Conservation (phyloP, 2,888 invertebrate species). For the Lacanobia oleracea region DNA sequence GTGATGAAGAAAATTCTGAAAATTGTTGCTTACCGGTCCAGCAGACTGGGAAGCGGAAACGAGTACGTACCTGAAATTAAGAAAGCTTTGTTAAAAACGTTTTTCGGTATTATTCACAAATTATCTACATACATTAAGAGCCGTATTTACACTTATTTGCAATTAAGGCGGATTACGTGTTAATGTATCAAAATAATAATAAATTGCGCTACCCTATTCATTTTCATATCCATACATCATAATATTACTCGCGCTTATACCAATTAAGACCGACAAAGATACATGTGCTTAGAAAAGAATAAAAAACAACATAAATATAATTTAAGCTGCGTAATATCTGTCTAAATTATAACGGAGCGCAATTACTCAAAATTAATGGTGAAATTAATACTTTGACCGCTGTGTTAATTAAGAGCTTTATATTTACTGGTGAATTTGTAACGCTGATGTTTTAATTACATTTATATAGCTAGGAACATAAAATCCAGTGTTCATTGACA, state of each 20-base stretch:
- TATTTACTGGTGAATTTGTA: constrained; percentile 79
- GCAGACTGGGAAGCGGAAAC: neutral
- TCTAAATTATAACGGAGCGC: constrained; percentile 84
- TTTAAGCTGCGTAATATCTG: constrained; percentile 85
- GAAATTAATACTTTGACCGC: constrained; percentile 90
- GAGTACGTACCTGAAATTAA: constrained; percentile 81
- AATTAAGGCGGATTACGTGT: constrained; percentile 67
- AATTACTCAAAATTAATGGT: constrained; percentile 89
- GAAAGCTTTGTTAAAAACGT: constrained; percentile 34
- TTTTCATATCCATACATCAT: constrained; percentile 85
- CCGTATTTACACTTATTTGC: constrained; percentile 36
- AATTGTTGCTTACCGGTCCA: constrained; percentile 43
- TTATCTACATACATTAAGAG: constrained; percentile 14
- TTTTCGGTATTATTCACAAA: neutral
- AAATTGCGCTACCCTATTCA: constrained; percentile 78
- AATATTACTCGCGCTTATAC: constrained; percentile 81
- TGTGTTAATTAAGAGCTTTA: constrained; percentile 87
- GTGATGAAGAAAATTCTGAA: neutral
- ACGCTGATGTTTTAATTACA: constrained; percentile 76
- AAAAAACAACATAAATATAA: constrained; percentile 86
- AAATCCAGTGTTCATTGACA: constrained; percentile 60
- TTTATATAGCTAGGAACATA: constrained; percentile 59
- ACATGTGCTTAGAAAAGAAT: constrained; percentile 78
- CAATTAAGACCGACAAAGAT: constrained; percentile 84
- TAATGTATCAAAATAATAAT: constrained; percentile 78